These are phyloP conservation scores for Montipora sp. DNA, from an alignment of 64 coral and sea anemone genomes.

Conservation along the genomic window DNA sequence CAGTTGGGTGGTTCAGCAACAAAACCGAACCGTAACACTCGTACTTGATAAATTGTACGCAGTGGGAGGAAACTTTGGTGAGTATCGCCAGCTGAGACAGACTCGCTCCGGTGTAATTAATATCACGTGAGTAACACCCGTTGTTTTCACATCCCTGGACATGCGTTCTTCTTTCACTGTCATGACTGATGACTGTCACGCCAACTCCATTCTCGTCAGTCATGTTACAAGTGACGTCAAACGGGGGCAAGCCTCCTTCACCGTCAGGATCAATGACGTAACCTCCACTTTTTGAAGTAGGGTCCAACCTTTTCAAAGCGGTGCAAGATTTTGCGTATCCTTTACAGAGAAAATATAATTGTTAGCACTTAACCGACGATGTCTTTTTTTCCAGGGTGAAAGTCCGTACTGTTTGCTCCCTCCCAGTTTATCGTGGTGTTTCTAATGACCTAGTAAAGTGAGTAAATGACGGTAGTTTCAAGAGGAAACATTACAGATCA, in stretches of 20 bases:
- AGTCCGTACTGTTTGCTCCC: too few species aligned
- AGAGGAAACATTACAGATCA: too few species aligned
- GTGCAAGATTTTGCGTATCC: not conserved
- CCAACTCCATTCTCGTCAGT: constrained; percentile 33
- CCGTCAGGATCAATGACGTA: constrained; percentile 25
- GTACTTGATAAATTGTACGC: constrained; percentile 28
- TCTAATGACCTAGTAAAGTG: too few species aligned
- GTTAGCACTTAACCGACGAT: not conserved
- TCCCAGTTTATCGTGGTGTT: too few species aligned
- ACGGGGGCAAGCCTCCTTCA: constrained; percentile 8
- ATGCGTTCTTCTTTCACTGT: not conserved
- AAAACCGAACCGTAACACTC: not conserved
- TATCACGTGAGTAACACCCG: constrained; percentile 1
- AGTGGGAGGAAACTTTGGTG: not conserved
- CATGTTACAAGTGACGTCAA: constrained; percentile 33
- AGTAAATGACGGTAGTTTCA: too few species aligned
- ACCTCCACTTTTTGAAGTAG: not conserved
- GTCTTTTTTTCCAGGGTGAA: too few species aligned
- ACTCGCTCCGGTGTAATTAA: constrained; percentile 13
- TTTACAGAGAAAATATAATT: not conserved
- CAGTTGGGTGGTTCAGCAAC: too few species aligned
- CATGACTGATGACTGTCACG: constrained; percentile 37
- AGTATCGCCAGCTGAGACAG: not conserved
- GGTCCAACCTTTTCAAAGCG: not conserved
- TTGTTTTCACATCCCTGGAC: not conserved